Evolutionary conservation across 2,888 invertebrate species (phyloP).

Genomic region (Bembecia ichneumoniformis): DNA sequence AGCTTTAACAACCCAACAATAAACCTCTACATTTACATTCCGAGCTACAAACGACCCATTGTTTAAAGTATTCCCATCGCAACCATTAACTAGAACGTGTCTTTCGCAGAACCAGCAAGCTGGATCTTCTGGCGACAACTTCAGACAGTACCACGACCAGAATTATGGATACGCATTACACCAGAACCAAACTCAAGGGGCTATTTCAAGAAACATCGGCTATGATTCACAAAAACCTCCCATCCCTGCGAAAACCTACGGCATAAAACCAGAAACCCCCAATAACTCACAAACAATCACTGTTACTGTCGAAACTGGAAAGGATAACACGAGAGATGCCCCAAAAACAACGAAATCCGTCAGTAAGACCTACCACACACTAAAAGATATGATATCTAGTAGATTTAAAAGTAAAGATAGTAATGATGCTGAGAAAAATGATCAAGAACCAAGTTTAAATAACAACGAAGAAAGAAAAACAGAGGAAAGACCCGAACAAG

Average conservation of each 20-base stretch:
- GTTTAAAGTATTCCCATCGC: conserved; percentile 24
- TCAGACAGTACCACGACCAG: conserved; percentile 66
- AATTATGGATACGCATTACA: conserved; percentile 68
- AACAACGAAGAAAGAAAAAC: conserved; percentile 74
- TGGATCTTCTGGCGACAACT: conserved; percentile 58
- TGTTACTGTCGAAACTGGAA: conserved; percentile 74
- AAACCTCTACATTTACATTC: conserved; percentile 23
- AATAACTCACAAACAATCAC: conserved; percentile 67
- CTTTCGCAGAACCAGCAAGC: conserved; percentile 64
- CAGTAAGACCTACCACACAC: conserved; percentile 84
- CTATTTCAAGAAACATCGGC: conserved; percentile 44
- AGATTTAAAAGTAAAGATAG: conserved; percentile 78
- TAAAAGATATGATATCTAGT: conserved; percentile 87
- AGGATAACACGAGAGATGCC: conserved; percentile 70
- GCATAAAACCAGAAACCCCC: conserved; percentile 42
- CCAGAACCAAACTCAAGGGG: conserved; percentile 46
- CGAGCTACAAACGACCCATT: conserved; percentile 30
- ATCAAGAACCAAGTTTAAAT: conserved; percentile 70
- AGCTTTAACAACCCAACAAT: conserved; percentile 3
- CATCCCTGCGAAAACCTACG: conserved; percentile 62
- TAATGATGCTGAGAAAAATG: conserved; percentile 67
- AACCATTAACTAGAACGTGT: conserved; percentile 6
- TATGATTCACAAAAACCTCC: conserved; percentile 63
- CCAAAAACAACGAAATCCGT: conserved; percentile 76
- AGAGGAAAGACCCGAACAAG: conserved; percentile 38